Conservation (phyloP, 1,140 invertebrate genomes). For the Leptopilina boulardi region DNA sequence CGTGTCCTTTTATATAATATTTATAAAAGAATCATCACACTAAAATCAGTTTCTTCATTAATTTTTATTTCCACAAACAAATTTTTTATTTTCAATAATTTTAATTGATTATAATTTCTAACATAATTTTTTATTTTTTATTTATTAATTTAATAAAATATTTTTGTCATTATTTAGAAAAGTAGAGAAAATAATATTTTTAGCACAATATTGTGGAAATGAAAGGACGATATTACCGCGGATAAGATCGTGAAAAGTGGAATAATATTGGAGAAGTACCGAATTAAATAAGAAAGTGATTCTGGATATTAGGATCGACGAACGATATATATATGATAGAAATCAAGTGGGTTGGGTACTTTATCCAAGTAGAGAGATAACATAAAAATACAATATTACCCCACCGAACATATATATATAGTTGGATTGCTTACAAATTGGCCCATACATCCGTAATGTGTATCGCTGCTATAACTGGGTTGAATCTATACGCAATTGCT, state of each 20-base stretch:
- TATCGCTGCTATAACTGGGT: conserved; percentile 59
- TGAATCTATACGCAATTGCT: conserved; percentile 61
- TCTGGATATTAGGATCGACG: conserved; percentile 42
- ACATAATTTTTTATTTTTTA: no score
- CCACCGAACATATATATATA: conserved; percentile 68
- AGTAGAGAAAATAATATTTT: no score
- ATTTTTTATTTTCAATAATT: no score
- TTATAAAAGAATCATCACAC: no score
- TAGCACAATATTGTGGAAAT: not conserved
- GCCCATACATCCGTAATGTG: conserved; percentile 75
- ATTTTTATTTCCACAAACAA: no score
- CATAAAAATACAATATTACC: conserved; percentile 74
- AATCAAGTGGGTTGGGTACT: not conserved
- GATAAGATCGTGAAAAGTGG: not conserved
- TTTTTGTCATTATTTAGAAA: no score
- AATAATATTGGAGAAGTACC: not conserved
- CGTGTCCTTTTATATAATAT: no score
- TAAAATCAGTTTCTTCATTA: no score
- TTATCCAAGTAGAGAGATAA: conserved; percentile 61
- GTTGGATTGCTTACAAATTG: conserved; percentile 77
- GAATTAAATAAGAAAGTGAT: not conserved
- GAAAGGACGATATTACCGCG: not conserved
- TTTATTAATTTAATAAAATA: no score
- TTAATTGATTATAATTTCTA: no score
- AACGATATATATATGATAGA: not conserved